Base-by-base conservation (phyloP, 2,113 vertebrate species). In the Carollia perspicillata region DNA sequence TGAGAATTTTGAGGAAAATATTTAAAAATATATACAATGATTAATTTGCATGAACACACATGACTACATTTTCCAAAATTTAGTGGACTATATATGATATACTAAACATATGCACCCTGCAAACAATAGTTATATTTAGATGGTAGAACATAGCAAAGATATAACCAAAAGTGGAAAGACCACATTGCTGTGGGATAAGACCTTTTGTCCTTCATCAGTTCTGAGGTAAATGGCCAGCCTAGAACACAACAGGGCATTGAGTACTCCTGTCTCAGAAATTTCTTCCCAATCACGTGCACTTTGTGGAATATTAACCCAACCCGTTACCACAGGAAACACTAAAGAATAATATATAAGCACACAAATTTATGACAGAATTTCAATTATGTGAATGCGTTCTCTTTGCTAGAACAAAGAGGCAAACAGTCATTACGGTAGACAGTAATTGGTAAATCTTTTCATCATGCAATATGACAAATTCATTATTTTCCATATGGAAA, bases 11-110 rank as follows among this genome's bases (percentile, higher is more conserved):
- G 95, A 98, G 93, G 13, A 92, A 97, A 97, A 90, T 95, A 6
- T 69, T 77, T 30, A 22, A 95, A 93, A 89, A 40, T 74, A 95
- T 42, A 75, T 94, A 94, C 86, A 85, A 98, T 97, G 98, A 98
- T 97, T 96, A 98, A 98, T 97, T 97, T 98, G 98, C 98, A 98
- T 98, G 98, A 98, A 98, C 95, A 97, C 89, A 78, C 68, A 98
- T 97, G 96, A 98, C 93, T 98, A 97, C 86, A 92, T 98, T 95
- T 98, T 97, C 97, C 96, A 97, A 98, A 98, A 98, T 91, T 93
- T 98, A 98, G 97, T 97, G 92, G 49, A 97, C 94, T 98, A 84
- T 98, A 97, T 97, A 96, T 98, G 98, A 97, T 97, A 98, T 98
- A 97, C 95, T 98, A 98, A 98, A 98, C 90, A 96, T 96, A 98